Conservation (phyloP, 2,797 vertebrate genomes). For the Poecilia gillii region DNA sequence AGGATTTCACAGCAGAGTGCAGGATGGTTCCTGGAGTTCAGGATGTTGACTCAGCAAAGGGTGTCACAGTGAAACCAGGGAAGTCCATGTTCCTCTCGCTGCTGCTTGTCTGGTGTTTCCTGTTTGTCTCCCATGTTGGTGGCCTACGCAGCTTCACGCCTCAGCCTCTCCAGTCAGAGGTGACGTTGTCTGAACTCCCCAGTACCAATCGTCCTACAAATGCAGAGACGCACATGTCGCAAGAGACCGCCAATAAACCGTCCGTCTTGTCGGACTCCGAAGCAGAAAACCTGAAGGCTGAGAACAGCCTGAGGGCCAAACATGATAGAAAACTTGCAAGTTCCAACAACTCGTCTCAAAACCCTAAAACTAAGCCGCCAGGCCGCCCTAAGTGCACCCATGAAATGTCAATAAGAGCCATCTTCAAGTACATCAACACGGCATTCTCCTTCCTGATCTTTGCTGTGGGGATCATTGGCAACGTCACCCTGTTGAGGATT, state of each 20-base stretch:
- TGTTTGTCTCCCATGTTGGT: not conserved
- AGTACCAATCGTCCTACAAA: not conserved
- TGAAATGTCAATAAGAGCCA: constrained; percentile 64
- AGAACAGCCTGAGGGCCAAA: constrained; percentile 10
- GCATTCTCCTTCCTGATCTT: constrained; percentile 90
- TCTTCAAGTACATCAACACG: constrained; percentile 91
- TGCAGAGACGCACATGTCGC: not conserved
- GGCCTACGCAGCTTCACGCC: constrained; percentile 38
- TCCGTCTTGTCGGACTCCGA: not conserved
- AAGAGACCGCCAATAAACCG: constrained; percentile 19
- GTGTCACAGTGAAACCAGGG: not conserved
- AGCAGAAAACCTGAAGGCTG: not conserved
- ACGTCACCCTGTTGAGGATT: constrained; percentile 92
- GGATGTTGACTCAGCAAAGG: not conserved
- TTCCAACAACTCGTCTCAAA: constrained; percentile 33
- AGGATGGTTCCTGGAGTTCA: not conserved
- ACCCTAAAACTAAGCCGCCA: fast-evolving
- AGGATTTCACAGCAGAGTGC: not conserved
- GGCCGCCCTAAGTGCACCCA: constrained; percentile 47
- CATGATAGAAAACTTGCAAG: not conserved
- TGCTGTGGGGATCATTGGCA: constrained; percentile 91
- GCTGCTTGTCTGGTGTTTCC: constrained; percentile 16
- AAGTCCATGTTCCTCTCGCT: not conserved
- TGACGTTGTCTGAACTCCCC: not conserved
- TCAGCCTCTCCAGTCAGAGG: not conserved